Evolutionary conservation across 2,113 vertebrate species (phyloP).

Genomic region (Alethe castanea): DNA sequence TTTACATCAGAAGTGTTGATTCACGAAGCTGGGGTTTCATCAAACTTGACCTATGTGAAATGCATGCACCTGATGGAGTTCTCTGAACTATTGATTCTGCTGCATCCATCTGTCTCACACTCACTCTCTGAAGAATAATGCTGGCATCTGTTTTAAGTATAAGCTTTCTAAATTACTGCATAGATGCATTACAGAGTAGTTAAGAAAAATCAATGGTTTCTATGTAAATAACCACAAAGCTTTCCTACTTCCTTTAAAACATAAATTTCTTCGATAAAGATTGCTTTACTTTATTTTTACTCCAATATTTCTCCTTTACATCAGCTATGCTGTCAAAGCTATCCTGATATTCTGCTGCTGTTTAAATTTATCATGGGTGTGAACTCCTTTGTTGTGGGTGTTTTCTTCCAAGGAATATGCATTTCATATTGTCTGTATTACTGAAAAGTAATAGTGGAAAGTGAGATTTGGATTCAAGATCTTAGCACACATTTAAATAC

Average conservation of each 20-base stretch:
- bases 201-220: slow-evolving; percentile 27
- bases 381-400: background rate
- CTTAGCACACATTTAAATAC: background rate
- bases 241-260: background rate
- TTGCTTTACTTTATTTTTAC: background rate
- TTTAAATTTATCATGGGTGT: background rate
- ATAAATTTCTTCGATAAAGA: background rate
- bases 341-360: background rate
- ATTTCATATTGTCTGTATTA: background rate
- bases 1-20: slow-evolving; percentile 28
- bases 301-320: background rate
- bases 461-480: background rate
- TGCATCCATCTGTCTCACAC: background rate
- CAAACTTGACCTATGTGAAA: background rate
- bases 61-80: background rate
- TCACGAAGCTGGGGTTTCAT: background rate
- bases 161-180: slow-evolving; percentile 47
- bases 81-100: slow-evolving; percentile 14
- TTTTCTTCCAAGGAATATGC: background rate
- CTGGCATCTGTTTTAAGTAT: slow-evolving; percentile 48
- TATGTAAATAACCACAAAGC: slow-evolving; percentile 15
- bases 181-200: background rate
- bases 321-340: background rate
- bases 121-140: slow-evolving; percentile 48
- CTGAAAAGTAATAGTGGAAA: background rate